Evolutionary conservation across 2,888 invertebrate species (phyloP), one percentile per base, ranked within the genome.

Genomic region (Congeria kusceri): DNA sequence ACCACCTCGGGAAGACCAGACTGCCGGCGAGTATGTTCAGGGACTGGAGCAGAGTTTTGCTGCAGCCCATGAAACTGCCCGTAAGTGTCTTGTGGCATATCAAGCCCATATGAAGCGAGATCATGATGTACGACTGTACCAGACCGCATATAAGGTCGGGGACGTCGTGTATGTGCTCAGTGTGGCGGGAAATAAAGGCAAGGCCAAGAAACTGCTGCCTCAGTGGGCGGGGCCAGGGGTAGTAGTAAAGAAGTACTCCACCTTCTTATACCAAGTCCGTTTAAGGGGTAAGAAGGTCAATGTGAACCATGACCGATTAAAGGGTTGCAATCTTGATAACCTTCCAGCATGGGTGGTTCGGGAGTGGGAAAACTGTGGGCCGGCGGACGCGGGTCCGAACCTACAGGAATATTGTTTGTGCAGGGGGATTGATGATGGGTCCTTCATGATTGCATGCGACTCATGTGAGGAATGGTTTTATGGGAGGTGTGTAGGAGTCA

Each of bases 141-240:
- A 13, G 53, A 65, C 4, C 4, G 32, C 32, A 4, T 32, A 32
- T 32, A 4, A 11, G 11, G 32, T 32, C 4, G 32, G 32, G 5
- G 65, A 65, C 20, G 49, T 53, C 5, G 65, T 65, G 1, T 65
- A 65, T 23, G 29, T 65, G 9, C 25, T 65, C 23, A 32, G 11
- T 11, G 11, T 32, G 11, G 32, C 32, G 11, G 32, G 32, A 32
- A 32, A 32, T 7, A 32, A 63, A 23, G 46, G 47, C 46, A 20
- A 64, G 25, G n/a, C 27, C 3, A 5, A 28, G 18, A 63, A 63
- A 3, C 25, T 63, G 11, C 9, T 46, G 13, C 63, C 63, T 1
- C 63, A 46, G 1, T 63, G 63, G 46, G n/a, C n/a, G n/a, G n/a
- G n/a, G n/a, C n/a, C n/a, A n/a, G n/a, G n/a, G n/a, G n/a, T n/a